Conservation (phyloP, 2,797 vertebrate genomes). For the Darevskia mixta region DNA sequence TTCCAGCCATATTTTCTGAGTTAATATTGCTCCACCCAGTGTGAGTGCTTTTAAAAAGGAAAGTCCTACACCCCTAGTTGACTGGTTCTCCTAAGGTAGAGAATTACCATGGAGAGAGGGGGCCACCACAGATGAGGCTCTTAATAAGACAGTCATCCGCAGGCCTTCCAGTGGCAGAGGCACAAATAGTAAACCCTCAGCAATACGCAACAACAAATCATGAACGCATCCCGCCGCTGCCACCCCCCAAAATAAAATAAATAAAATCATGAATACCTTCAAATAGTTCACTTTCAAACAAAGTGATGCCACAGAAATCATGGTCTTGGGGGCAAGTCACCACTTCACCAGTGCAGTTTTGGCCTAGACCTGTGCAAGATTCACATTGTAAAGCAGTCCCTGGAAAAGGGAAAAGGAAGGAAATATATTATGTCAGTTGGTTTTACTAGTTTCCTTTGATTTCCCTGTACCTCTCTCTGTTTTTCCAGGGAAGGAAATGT, state of each 20-base stretch:
- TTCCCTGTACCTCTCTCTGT: background rate
- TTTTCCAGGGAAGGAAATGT: background rate
- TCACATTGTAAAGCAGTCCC: conserved; percentile 35
- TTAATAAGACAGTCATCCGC: no score
- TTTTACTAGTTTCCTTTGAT: background rate
- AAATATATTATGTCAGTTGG: background rate
- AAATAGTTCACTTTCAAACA: conserved; percentile 23
- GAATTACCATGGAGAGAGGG: background rate
- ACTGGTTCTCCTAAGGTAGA: background rate
- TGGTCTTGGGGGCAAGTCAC: conserved; percentile 18
- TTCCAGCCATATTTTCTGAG: no score
- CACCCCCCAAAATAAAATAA: no score
- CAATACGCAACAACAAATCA: background rate
- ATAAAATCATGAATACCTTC: no score
- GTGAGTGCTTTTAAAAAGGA: background rate
- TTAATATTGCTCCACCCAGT: no score
- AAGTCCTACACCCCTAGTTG: background rate
- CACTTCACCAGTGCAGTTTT: conserved; percentile 25
- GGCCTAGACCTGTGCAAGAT: conserved; percentile 13
- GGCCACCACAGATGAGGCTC: background rate
- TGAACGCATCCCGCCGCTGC: no score
- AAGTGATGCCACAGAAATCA: conserved; percentile 26
- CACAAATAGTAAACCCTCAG: background rate
- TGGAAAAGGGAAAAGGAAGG: background rate
- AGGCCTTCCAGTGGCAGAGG: background rate